These are phyloP conservation scores for Hucho hucho DNA, from an alignment of 2,113 vertebrate species.

Conservation along the genomic window DNA sequence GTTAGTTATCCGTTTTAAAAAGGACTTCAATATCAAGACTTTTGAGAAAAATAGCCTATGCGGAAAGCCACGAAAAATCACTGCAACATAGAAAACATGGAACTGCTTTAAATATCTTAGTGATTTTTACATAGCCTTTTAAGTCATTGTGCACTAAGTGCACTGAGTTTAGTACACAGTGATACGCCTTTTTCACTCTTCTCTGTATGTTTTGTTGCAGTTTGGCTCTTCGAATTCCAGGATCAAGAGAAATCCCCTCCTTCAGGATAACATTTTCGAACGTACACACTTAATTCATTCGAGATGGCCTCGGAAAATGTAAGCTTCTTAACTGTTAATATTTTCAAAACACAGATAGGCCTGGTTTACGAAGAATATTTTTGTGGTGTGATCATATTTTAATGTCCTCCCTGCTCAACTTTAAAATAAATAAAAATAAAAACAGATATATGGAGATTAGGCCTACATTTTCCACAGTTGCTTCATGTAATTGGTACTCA, in stretches of 20 bases:
- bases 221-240: slow-evolving; percentile 33
- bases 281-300: slow-evolving; percentile 50
- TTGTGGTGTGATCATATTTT: slow-evolving; percentile 17
- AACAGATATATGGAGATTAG: not conserved
- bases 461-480: not conserved
- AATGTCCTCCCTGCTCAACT: not conserved
- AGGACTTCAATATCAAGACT: not conserved
- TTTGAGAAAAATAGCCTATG: not conserved
- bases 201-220: not conserved
- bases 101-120: slow-evolving; percentile 26
- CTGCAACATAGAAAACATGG: not conserved
- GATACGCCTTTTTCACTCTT: slow-evolving; percentile 35
- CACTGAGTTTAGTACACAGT: slow-evolving; percentile 34
- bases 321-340: slow-evolving; percentile 36
- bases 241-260: slow-evolving; percentile 39
- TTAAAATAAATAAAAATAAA: not conserved
- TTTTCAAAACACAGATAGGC: slow-evolving; percentile 28
- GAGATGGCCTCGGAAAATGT: slow-evolving; percentile 45
- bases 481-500: not conserved
- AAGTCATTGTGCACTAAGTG: slow-evolving; percentile 35
- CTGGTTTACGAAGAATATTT: slow-evolving; percentile 21
- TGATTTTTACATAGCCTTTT: slow-evolving; percentile 40
- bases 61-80: too few relatives aligned
- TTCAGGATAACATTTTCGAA: slow-evolving; percentile 41
- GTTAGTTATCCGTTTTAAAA: too few relatives aligned